These are phyloP conservation scores for Trichoplusia ni DNA, from an alignment of 1,140 invertebrate genomes.

Conservation along the genomic window DNA sequence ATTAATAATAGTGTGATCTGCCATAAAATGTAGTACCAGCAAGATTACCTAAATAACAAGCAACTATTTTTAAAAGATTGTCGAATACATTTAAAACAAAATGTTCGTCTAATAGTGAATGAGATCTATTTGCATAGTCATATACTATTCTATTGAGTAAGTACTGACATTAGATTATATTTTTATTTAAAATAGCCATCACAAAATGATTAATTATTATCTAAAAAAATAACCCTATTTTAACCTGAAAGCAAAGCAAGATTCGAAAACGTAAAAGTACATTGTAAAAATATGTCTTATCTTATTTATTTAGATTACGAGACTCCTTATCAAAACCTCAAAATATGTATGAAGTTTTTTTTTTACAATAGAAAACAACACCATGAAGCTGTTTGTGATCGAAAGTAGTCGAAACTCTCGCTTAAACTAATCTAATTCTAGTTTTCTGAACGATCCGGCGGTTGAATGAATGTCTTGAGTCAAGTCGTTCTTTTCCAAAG, in stretches of 20 bases:
- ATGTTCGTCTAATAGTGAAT: conserved; percentile 5
- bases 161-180: not conserved
- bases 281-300: not conserved
- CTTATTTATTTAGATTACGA: not conserved
- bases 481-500: conserved; percentile 84
- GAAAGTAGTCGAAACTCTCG: not conserved
- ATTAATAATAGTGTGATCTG: conserved; percentile 19
- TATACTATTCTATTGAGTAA: not conserved
- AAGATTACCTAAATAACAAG: not conserved
- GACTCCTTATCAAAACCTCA: not conserved
- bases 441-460: conserved; percentile 90
- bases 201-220: conserved; percentile 22
- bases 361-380: too few species aligned
- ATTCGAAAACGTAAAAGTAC: not conserved
- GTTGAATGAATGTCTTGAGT: conserved; percentile 86
- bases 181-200: conserved; percentile 24
- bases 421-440: conserved; percentile 87
- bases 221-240: conserved; percentile 5
- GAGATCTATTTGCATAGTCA: conserved; percentile 23
- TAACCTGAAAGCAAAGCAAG: conserved; percentile 13
- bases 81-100: not conserved
- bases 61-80: not conserved
- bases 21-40: not conserved
- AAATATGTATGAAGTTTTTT: not conserved
- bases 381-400: too few species aligned